Evolutionary conservation across 2,797 vertebrate genomes (phyloP).

Genomic region (Selene dorsalis): DNA sequence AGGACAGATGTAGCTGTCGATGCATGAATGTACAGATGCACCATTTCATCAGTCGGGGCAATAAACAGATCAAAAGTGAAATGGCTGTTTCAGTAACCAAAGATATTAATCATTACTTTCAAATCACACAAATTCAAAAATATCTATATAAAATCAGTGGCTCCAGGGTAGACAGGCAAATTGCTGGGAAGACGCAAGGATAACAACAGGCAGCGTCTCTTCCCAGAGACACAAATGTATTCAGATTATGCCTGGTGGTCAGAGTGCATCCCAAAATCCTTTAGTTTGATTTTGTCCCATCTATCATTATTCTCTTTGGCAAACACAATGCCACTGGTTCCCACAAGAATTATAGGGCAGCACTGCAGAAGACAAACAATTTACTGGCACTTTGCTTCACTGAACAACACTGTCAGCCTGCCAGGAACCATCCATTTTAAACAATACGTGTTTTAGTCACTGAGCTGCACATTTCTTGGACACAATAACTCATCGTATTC

Average conservation of each 20-base stretch:
- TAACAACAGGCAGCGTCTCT: slow-evolving; percentile 51
- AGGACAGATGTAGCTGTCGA: slow-evolving; percentile 12
- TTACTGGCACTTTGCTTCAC: slow-evolving; percentile 92
- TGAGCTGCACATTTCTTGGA: slow-evolving; percentile 80
- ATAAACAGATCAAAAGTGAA: slow-evolving; percentile 34
- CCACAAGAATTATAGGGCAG: slow-evolving; percentile 90
- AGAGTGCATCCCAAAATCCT: slow-evolving; percentile 84
- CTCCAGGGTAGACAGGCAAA: slow-evolving; percentile 38
- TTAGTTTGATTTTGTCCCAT: slow-evolving; percentile 87
- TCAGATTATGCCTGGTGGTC: slow-evolving; percentile 81
- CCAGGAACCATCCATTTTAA: slow-evolving; percentile 88
- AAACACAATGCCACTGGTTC: slow-evolving; percentile 88
- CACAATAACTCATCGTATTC: slow-evolving; percentile 76
- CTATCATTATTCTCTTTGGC: slow-evolving; percentile 91
- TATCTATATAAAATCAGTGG: slow-evolving; percentile 29
- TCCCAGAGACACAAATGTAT: slow-evolving; percentile 76
- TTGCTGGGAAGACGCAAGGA: slow-evolving; percentile 56
- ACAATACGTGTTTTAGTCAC: slow-evolving; percentile 83
- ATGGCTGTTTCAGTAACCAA: slow-evolving; percentile 25
- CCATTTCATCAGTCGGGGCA: slow-evolving; percentile 15
- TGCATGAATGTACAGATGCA: slow-evolving; percentile 23
- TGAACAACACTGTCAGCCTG: slow-evolving; percentile 88
- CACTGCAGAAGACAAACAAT: slow-evolving; percentile 91
- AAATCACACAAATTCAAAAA: slow-evolving; percentile 23
- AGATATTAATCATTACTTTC: slow-evolving; percentile 30